Conservation (phyloP, 2,888 invertebrate species). For the Platyscelio sp. region DNA sequence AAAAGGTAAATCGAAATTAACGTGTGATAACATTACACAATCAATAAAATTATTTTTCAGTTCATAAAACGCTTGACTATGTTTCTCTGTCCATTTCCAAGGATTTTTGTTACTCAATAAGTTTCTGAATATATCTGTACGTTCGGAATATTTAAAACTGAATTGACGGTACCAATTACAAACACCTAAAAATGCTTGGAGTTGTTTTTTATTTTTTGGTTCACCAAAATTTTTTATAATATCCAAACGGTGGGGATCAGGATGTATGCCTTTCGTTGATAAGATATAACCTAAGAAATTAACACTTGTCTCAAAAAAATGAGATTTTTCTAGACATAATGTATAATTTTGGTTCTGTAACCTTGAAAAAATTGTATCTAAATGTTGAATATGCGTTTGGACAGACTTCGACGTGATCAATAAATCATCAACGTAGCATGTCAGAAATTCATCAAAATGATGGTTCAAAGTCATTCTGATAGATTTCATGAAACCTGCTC, state of each 20-base stretch:
- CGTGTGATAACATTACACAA: slow-evolving; percentile 15
- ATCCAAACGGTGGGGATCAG: background rate
- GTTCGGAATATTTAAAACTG: slow-evolving; percentile 28
- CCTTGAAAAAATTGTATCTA: too few species aligned
- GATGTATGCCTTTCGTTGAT: background rate
- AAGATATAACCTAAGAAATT: slow-evolving; percentile 23
- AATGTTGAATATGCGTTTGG: too few species aligned
- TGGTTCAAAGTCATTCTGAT: background rate
- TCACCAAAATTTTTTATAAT: background rate
- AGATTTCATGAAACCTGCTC: slow-evolving; percentile 14
- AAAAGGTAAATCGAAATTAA: slow-evolving; percentile 24
- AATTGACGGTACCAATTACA: background rate
- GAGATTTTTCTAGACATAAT: background rate
- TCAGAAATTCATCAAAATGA: background rate
- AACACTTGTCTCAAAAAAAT: slow-evolving; percentile 10
- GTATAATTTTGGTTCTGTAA: too few species aligned
- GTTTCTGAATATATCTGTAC: slow-evolving; percentile 24
- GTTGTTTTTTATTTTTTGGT: background rate
- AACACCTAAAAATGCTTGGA: background rate
- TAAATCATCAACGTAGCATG: slow-evolving; percentile 17
- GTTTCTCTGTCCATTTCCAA: slow-evolving; percentile 31
- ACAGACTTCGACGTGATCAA: background rate
- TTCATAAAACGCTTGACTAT: background rate
- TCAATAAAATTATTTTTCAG: slow-evolving; percentile 35
- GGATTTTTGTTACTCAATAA: slow-evolving; percentile 26